These are phyloP conservation scores for Nycteola revayana DNA, from an alignment of 2,888 invertebrate genomes.

Conservation along the genomic window DNA sequence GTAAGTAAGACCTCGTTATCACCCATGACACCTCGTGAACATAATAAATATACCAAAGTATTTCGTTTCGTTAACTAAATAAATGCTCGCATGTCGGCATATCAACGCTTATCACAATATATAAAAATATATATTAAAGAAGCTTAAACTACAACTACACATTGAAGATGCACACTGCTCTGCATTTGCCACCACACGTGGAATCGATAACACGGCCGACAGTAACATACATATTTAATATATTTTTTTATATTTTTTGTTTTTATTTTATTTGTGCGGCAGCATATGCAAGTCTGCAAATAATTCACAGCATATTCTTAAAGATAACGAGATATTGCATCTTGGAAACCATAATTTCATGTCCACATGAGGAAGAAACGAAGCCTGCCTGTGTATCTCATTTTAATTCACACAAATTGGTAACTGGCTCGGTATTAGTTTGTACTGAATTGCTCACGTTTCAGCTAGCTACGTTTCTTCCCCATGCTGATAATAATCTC, in stretches of 20 bases:
- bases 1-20: constrained; percentile 50
- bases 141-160: constrained; percentile 79
- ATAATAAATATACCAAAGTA: constrained; percentile 40
- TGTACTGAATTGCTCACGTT: constrained; percentile 61
- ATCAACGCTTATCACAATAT: constrained; percentile 81
- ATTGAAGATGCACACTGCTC: constrained; percentile 73
- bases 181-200: constrained; percentile 78
- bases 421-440: constrained; percentile 73
- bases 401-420: constrained; percentile 51
- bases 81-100: constrained; percentile 79
- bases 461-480: constrained; percentile 54
- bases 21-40: constrained; percentile 60
- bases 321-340: constrained; percentile 64
- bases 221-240: constrained; percentile 43
- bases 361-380: constrained; percentile 58
- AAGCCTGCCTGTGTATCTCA: constrained; percentile 29
- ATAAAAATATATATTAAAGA: constrained; percentile 81
- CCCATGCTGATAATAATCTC: constrained; percentile 45
- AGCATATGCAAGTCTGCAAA: constrained; percentile 75
- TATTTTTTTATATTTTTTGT: constrained; percentile 50
- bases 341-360: constrained; percentile 43
- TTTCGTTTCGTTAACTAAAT: constrained; percentile 70
- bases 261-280: constrained; percentile 73
- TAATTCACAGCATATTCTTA: constrained; percentile 71
- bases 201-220: constrained; percentile 59